These are phyloP conservation scores for Procavia capensis DNA, from an alignment of 2,113 vertebrate genomes.

Conservation along the genomic window DNA sequence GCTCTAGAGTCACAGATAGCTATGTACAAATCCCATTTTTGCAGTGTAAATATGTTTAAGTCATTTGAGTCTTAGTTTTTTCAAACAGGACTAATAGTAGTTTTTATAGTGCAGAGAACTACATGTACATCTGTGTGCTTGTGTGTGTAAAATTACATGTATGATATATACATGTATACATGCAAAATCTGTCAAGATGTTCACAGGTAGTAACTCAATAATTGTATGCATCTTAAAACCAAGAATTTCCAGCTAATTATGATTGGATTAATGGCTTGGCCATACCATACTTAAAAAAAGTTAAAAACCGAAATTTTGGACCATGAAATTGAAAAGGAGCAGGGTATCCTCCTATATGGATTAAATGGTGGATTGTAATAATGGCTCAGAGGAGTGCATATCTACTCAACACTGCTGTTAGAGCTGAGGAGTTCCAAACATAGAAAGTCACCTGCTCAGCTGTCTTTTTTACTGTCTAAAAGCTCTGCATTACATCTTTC, in stretches of 20 bases:
- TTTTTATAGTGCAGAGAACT: conserved; percentile 2
- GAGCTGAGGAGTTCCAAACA: too few relatives aligned
- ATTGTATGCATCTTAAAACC: not conserved
- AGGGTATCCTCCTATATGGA: too few relatives aligned
- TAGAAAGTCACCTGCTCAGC: too few relatives aligned
- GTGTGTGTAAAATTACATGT: not conserved
- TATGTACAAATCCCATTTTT: not conserved
- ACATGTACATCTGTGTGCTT: not conserved
- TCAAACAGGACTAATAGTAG: not conserved
- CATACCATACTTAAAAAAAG: too few relatives aligned
- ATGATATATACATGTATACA: not conserved
- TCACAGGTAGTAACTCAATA: not conserved
- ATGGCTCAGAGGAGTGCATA: too few relatives aligned
- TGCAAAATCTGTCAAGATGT: not conserved
- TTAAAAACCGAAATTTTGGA: too few relatives aligned
- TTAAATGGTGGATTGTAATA: too few relatives aligned
- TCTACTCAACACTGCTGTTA: too few relatives aligned
- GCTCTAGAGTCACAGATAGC: not conserved
- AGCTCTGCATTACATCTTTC: too few relatives aligned
- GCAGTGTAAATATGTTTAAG: not conserved
- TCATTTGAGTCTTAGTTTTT: not conserved
- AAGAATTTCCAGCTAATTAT: not conserved
- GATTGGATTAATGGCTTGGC: not conserved
- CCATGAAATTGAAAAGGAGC: too few relatives aligned
- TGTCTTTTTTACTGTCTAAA: too few relatives aligned